Evolutionary conservation across 2,888 invertebrate genomes (phyloP).

Genomic region (Corythucha ciliata): DNA sequence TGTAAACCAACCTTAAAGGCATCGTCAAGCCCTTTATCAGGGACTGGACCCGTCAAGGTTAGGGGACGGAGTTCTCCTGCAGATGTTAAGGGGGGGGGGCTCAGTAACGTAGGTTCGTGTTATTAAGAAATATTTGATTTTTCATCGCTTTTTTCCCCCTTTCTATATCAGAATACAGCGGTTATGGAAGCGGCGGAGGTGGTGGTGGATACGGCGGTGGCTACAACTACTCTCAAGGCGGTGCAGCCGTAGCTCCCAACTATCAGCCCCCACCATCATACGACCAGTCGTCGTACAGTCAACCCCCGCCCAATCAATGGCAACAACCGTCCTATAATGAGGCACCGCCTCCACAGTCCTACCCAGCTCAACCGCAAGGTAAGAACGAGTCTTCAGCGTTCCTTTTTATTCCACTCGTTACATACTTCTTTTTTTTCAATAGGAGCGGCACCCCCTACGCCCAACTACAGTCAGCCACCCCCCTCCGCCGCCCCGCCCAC

Average conservation of each 20-base stretch:
- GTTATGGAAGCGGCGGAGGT: conserved; percentile 21
- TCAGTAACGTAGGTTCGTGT: too few species aligned
- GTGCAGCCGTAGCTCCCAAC: conserved; percentile 26
- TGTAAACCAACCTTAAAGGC: too few species aligned
- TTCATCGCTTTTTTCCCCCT: too few species aligned
- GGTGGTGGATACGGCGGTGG: conserved; percentile 22
- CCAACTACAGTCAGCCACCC: conserved; percentile 31
- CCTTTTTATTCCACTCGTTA: too few species aligned
- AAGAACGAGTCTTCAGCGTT: too few species aligned
- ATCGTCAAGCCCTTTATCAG: too few species aligned
- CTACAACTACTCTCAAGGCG: conserved; percentile 28
- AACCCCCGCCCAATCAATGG: conserved; percentile 31
- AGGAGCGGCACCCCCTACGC: conserved; percentile 25
- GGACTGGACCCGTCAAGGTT: too few species aligned
- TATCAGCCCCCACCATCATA: conserved; percentile 29
- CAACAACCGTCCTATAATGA: conserved; percentile 22
- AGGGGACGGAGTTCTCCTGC: too few species aligned
- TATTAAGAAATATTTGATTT: too few species aligned
- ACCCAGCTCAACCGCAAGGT: conserved; percentile 26
- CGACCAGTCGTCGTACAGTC: conserved; percentile 30
- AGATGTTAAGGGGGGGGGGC: too few species aligned
- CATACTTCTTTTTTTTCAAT: too few species aligned
- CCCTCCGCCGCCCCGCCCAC: conserved; percentile 27
- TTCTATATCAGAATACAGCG: conserved; percentile 25
- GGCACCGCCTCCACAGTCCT: conserved; percentile 23